These are phyloP conservation scores for Drosophila mayaguana DNA, from an alignment of 2,888 invertebrate genomes.

Conservation along the genomic window DNA sequence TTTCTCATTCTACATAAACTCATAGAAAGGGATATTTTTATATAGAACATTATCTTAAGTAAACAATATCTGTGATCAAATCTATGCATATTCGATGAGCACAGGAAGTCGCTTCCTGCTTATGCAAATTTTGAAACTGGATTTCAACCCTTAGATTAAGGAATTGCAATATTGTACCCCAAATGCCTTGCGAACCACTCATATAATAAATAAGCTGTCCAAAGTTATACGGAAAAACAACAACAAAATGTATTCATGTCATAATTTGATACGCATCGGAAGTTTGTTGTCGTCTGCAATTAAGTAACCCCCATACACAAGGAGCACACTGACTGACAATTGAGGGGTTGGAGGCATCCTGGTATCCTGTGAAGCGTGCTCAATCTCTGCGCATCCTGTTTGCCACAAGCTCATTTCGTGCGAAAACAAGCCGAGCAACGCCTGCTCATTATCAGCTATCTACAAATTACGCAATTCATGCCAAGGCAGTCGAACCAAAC, in stretches of 20 bases:
- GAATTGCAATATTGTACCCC: slow-evolving; percentile 21
- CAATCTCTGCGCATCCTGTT: slow-evolving; percentile 73
- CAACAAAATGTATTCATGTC: slow-evolving; percentile 29
- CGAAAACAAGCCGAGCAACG: slow-evolving; percentile 36
- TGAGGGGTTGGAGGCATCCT: neutral
- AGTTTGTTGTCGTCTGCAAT: slow-evolving; percentile 56
- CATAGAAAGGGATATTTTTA: too few relatives aligned
- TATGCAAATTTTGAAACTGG: slow-evolving; percentile 36
- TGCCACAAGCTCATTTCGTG: slow-evolving; percentile 31
- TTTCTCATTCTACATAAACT: neutral
- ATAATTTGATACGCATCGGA: slow-evolving; percentile 73
- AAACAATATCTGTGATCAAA: neutral
- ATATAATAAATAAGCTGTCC: slow-evolving; percentile 18
- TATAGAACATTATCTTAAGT: neutral
- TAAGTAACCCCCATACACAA: slow-evolving; percentile 35
- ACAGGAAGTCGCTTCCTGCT: slow-evolving; percentile 30
- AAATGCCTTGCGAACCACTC: slow-evolving; percentile 13
- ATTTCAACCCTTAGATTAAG: slow-evolving; percentile 48
- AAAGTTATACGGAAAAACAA: slow-evolving; percentile 18
- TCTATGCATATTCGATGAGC: neutral
- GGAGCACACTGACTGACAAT: neutral
- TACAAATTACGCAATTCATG: slow-evolving; percentile 71
- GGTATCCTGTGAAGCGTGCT: slow-evolving; percentile 56
- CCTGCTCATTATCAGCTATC: slow-evolving; percentile 68
- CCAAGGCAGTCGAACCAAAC: slow-evolving; percentile 37